Conservation (phyloP, 2,888 invertebrate species). For the Synergus laeviventris region DNA sequence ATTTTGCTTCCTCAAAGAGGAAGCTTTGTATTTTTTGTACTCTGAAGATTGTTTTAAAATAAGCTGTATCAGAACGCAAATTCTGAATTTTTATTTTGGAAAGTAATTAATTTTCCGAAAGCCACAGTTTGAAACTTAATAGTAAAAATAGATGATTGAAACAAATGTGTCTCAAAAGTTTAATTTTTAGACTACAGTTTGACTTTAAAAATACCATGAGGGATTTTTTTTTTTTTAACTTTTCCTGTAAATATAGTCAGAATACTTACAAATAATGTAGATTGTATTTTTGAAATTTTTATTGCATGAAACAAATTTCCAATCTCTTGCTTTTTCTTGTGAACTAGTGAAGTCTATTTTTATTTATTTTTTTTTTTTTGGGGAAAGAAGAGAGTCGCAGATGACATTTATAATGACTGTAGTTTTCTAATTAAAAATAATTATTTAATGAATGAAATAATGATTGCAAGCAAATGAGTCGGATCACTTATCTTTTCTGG, state of each 20-base stretch:
- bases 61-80: neutral
- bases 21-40: neutral
- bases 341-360: neutral
- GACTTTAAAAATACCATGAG: neutral
- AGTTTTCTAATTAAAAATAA: constrained; percentile 34
- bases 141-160: neutral
- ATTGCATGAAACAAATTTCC: neutral
- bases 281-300: neutral
- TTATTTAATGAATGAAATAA: constrained; percentile 5
- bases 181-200: constrained; percentile 37
- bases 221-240: constrained; percentile 14
- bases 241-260: constrained; percentile 13
- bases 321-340: neutral
- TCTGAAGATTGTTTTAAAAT: neutral
- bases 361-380: neutral
- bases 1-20: constrained; percentile 37
- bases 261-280: neutral
- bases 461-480: constrained; percentile 29
- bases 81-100: no score
- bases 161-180: neutral
- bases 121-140: neutral
- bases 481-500: constrained; percentile 46
- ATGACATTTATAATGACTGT: constrained; percentile 8
- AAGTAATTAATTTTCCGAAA: neutral
- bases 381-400: neutral